A percentile compares a stretch with the other conserved stretches of the same genome.
Evolutionary conservation across 2,113 vertebrate genomes (phyloP).

Genomic region (Crotalus viridis): DNA sequence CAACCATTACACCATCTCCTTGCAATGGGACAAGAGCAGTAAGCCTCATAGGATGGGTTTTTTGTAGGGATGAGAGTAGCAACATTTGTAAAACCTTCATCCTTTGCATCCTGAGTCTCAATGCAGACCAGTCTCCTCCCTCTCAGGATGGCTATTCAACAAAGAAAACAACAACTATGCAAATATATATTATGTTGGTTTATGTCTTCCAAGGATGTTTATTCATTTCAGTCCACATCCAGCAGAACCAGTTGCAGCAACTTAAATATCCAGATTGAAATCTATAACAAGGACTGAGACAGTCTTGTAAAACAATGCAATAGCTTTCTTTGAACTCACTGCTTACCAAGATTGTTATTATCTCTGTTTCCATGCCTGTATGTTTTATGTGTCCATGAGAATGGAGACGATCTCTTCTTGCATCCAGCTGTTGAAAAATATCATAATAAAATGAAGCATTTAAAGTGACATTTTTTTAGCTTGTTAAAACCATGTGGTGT

Average conservation of each 20-base stretch:
- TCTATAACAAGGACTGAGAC: neutral
- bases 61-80: neutral
- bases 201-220: neutral
- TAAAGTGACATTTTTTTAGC: neutral
- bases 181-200: neutral
- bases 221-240: slow-evolving; percentile 8
- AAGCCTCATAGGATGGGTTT: neutral
- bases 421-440: neutral
- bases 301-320: neutral
- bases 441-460: neutral
- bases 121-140: too few relatives aligned
- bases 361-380: neutral
- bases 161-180: neutral
- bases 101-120: neutral
- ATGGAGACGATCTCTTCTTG: neutral
- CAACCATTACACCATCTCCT: too few relatives aligned
- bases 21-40: neutral
- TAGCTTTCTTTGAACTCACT: neutral
- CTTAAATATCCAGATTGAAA: neutral
- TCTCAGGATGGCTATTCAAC: neutral
- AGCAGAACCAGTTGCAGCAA: neutral
- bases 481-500: neutral
- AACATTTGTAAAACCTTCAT: neutral
- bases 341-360: neutral
- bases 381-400: neutral